Base-by-base conservation (phyloP, 2,797 vertebrate genomes). In the Alauda arvensis region DNA sequence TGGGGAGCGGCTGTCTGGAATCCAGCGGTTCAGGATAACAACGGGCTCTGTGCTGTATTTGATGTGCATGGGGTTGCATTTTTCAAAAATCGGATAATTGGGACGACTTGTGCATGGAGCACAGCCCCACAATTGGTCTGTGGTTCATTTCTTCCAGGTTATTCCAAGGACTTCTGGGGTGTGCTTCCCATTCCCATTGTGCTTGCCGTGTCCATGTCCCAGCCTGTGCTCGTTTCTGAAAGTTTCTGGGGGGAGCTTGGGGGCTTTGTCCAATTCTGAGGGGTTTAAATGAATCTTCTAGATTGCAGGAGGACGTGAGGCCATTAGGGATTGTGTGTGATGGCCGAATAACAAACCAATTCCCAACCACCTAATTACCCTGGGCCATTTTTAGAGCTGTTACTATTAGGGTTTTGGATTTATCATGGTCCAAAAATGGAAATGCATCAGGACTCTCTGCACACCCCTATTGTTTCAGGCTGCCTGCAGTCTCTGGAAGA, bases 391-490 rank as follows among this genome's bases (percentile, higher is more conserved):
- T 90, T 83, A 85, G 85, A 91, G 75, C 74, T 62, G 77, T 85
- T 85, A 72, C 87, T 71, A 17, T 80, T 75, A 6, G 18, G 18
- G 6, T 68, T 86, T 93, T 3, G 18, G 65, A 79, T 82, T 65
- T 86, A 79, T 88, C 28, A 1, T 0, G 13, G 49, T 82, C 81
- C 86, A 84, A 88, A 94, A 90, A 86, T 80, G 88, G 94, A 89
- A 89, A 79, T 51, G 45, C 40, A 43, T 46, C 80, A 10, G 89
- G 85, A 87, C 11, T 6, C 75, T 80, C 83, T 3, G 5, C 89
- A 93, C 83, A 49, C 40, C 67, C 77, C 90, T 87, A 83, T 94
- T 93, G 89, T 94, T 89, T 83, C 60, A 24, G 77, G 74, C 92
- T 57, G 63, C 89, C 77, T 77, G 85, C 89, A 82, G 79, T 13